These are phyloP conservation scores for Abscondita cerata DNA, from an alignment of 2,888 invertebrate genomes.

Conservation along the genomic window DNA sequence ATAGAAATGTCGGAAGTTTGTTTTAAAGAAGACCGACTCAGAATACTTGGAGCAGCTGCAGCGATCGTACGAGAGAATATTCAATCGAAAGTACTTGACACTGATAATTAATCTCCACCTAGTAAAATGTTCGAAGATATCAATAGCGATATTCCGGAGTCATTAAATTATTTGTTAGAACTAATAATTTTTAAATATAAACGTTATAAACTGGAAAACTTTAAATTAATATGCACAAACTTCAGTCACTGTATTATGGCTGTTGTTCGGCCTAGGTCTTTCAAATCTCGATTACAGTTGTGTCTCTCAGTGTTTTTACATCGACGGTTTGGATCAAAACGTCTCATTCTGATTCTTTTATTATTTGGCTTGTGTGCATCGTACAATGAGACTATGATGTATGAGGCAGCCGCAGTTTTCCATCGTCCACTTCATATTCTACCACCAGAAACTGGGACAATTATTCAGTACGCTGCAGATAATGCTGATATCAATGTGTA, in stretches of 20 bases:
- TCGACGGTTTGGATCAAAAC: conserved; percentile 3
- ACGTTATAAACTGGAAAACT: too few relatives aligned
- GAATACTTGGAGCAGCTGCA: conserved; percentile 38
- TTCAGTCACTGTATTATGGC: conserved; percentile 24
- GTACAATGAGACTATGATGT: too few relatives aligned
- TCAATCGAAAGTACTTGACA: conserved; percentile 27
- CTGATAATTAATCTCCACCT: conserved; percentile 41
- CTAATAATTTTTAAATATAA: too few relatives aligned
- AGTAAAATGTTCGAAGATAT: conserved; percentile 28
- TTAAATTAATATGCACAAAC: conserved; percentile 8
- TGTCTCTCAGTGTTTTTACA: neutral
- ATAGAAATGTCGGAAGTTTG: too few relatives aligned
- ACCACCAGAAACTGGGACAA: too few relatives aligned
- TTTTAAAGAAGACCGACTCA: conserved; percentile 43
- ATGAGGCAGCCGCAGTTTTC: too few relatives aligned
- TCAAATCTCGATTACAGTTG: conserved; percentile 16
- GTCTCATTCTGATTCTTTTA: neutral
- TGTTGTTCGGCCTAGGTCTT: conserved; percentile 9
- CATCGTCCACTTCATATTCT: too few relatives aligned
- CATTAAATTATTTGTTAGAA: too few relatives aligned
- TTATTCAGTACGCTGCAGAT: too few relatives aligned
- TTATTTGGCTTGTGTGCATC: too few relatives aligned
- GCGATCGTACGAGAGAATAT: conserved; percentile 32
- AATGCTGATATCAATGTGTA: too few relatives aligned
- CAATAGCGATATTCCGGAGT: too few relatives aligned